Conservation (phyloP, 2,888 invertebrate genomes). For the Drosophila paramelanica region DNA sequence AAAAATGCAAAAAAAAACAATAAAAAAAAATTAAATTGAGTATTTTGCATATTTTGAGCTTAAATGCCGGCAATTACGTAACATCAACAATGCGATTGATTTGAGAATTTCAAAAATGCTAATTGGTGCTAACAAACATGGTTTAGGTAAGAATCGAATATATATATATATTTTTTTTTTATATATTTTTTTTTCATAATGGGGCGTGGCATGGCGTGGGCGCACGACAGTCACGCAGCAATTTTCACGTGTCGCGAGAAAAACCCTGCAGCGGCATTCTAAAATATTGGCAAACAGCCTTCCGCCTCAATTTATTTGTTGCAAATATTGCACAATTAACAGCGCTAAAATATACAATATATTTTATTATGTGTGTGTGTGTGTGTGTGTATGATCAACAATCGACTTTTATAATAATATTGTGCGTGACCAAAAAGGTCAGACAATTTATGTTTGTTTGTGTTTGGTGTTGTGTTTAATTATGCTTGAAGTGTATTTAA, state of each 20-base stretch:
- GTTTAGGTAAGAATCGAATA: constrained; percentile 1
- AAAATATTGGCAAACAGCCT: constrained; percentile 57
- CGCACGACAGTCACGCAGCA: constrained; percentile 59
- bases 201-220: constrained; percentile 11
- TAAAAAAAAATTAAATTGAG: not conserved
- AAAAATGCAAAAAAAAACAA: not conserved
- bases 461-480: constrained; percentile 32
- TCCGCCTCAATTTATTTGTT: constrained; percentile 63
- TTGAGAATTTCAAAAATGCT: constrained; percentile 50
- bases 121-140: constrained; percentile 39
- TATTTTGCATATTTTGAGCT: constrained; percentile 31
- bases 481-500: constrained; percentile 2
- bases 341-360: constrained; percentile 35
- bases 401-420: constrained; percentile 20
- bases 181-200: not conserved
- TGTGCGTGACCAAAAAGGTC: constrained; percentile 75
- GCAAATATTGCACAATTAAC: constrained; percentile 52
- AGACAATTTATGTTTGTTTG: constrained; percentile 50
- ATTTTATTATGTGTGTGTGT: not conserved
- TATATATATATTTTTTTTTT: not conserved
- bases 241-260: constrained; percentile 64
- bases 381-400: not conserved
- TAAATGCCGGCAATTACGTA: constrained; percentile 67
- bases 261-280: constrained; percentile 45
- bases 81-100: constrained; percentile 35